Evolutionary conservation across 1,140 invertebrate species (phyloP).

Genomic region (Uloborus diversus): DNA sequence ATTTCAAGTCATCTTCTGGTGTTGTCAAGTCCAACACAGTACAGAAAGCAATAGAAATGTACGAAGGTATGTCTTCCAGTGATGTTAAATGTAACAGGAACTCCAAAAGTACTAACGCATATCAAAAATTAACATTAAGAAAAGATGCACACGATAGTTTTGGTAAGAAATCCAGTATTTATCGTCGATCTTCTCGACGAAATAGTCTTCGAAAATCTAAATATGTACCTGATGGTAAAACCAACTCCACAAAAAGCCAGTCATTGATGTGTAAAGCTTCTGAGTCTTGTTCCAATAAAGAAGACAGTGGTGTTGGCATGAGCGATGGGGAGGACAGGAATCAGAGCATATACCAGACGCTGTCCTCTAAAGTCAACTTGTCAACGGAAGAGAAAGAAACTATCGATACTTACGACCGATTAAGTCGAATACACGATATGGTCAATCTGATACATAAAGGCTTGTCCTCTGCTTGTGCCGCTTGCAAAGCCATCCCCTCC

Average conservation of each 20-base stretch:
- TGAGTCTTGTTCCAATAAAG: not conserved
- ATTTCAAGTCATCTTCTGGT: not conserved
- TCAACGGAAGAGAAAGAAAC: not conserved
- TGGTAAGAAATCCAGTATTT: not conserved
- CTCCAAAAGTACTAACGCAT: not conserved
- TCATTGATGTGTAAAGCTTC: not conserved
- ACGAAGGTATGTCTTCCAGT: conserved; percentile 29
- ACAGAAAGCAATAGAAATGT: conserved; percentile 22
- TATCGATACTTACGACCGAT: conserved; percentile 31
- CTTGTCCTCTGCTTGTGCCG: conserved; percentile 16
- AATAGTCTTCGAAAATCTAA: conserved; percentile 26
- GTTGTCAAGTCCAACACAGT: not conserved
- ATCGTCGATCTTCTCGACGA: not conserved
- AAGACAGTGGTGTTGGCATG: not conserved
- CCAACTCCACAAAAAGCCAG: not conserved
- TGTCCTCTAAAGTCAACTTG: not conserved
- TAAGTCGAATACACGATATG: conserved; percentile 28
- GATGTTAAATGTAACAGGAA: conserved; percentile 6
- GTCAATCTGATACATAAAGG: conserved; percentile 30
- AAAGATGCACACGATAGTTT: not conserved
- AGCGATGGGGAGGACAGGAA: not conserved
- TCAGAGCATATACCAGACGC: not conserved
- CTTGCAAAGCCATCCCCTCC: conserved; percentile 38
- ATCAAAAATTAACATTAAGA: not conserved
- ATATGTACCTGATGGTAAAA: not conserved